These are phyloP conservation scores for Athripsodes cinereus DNA, from an alignment of 2,888 invertebrate species.

Conservation along the genomic window DNA sequence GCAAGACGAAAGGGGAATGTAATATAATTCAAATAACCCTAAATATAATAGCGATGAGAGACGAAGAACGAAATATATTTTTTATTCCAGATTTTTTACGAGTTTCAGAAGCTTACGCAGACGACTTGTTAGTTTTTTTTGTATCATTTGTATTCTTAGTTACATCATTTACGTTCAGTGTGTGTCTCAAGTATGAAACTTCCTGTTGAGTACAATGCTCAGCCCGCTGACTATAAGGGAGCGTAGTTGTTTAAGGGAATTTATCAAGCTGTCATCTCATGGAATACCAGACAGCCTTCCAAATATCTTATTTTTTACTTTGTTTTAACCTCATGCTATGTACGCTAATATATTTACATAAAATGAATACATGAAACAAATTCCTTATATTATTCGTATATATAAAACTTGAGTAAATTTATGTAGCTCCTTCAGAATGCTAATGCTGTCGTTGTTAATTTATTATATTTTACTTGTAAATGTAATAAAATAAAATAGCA, in stretches of 20 bases:
- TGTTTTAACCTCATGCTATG: too few relatives aligned
- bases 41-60: not conserved
- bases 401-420: not conserved
- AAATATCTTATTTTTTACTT: too few relatives aligned
- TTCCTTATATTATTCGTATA: too few relatives aligned
- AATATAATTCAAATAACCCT: conserved; percentile 4
- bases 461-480: not conserved
- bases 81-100: too few relatives aligned
- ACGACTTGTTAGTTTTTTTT: conserved; percentile 9
- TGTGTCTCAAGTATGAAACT: not conserved
- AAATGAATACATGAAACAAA: too few relatives aligned
- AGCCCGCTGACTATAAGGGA: not conserved
- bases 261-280: conserved; percentile 20
- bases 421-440: not conserved
- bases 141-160: not conserved
- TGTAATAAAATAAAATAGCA: not conserved
- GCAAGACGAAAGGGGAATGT: conserved; percentile 6
- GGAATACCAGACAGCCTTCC: not conserved
- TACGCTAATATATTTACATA: too few relatives aligned
- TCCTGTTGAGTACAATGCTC: conserved; percentile 10
- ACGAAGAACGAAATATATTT: conserved; percentile 3
- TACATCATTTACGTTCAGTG: conserved; percentile 1
- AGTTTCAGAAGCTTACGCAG: not conserved
- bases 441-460: not conserved
- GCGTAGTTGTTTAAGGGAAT: conserved; percentile 12